Evolutionary conservation across 2,113 vertebrate genomes (phyloP), one percentile per base, ranked within the genome.

Genomic region (Heterotis niloticus): DNA sequence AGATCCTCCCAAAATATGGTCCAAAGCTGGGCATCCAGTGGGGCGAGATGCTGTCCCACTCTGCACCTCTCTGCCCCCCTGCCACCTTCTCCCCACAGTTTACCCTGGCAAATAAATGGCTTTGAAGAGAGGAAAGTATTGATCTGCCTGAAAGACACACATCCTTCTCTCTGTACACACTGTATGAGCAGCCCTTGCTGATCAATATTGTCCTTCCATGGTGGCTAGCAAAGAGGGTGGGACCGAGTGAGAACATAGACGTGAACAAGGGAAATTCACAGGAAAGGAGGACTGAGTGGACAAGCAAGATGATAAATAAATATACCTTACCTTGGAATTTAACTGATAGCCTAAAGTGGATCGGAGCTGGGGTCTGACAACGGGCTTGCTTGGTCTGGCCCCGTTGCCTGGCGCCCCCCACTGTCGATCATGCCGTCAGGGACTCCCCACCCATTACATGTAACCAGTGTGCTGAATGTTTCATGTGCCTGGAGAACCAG

Each of bases 81-180:
- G 34, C 34, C 34, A 83, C 85, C 80, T 44, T 44, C 79, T 86
- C 83, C 80, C 86, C 80, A 82, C 79, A 80, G 81, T 91, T 89
- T 88, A 84, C 88, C 85, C 79, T 84, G 79, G 84, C 81, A 87
- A 89, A 87, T 88, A 84, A 88, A 83, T 83, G 84, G 83, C 88
- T 91, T 92, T 91, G 88, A 92, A 90, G 87, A 82, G 85, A 86
- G 85, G 86, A 84, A 88, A 85, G 75, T 81, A 88, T 91, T 62
- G 90, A 93, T 91, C 78, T 85, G 86, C 83, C 82, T 87, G 87
- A 90, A 91, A 91, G 88, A 88, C 87, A 86, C 87, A 90, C 87
- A 81, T 80, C 73, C 72, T 81, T 87, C 77, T 44, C 66, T 16
- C 86, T 85, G 82, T 78, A 79, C 81, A 85, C 81, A 84, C 81